Conservation (phyloP, 2,113 vertebrate genomes). For the Phalacrocorax aristotelis region DNA sequence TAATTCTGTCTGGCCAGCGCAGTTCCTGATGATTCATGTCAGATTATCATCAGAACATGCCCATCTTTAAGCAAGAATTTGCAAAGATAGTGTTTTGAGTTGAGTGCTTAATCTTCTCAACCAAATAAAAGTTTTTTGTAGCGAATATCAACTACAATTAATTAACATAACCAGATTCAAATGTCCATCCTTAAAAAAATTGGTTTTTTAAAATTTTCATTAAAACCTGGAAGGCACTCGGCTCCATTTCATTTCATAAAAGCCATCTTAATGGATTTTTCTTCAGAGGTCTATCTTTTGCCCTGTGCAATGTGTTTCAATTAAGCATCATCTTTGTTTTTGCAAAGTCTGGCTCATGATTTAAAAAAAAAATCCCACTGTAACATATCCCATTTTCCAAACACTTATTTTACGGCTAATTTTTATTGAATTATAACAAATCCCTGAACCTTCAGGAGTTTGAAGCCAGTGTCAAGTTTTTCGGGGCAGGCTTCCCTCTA, state of each 20-base stretch:
- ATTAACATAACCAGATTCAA: background rate
- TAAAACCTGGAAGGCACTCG: background rate
- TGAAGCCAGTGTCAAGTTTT: background rate
- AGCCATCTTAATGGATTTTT: background rate
- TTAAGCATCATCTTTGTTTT: fast-evolving
- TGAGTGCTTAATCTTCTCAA: background rate
- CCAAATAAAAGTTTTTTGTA: background rate
- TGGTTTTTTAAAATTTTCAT: background rate
- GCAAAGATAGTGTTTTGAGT: background rate
- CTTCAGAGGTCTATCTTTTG: background rate
- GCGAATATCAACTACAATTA: background rate
- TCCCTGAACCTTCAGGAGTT: background rate
- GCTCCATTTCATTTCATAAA: background rate
- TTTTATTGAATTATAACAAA: background rate
- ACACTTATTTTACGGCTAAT: background rate
- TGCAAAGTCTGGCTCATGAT: background rate
- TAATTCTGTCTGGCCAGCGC: background rate
- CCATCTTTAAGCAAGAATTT: background rate
- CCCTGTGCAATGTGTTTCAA: background rate
- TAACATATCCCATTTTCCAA: background rate
- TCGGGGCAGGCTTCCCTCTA: background rate
- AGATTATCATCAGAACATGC: background rate
- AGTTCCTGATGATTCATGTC: background rate
- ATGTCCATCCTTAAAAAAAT: background rate
- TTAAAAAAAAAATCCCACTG: background rate